These are phyloP conservation scores for Limanda limanda DNA, from an alignment of 2,113 vertebrate species.

Conservation along the genomic window DNA sequence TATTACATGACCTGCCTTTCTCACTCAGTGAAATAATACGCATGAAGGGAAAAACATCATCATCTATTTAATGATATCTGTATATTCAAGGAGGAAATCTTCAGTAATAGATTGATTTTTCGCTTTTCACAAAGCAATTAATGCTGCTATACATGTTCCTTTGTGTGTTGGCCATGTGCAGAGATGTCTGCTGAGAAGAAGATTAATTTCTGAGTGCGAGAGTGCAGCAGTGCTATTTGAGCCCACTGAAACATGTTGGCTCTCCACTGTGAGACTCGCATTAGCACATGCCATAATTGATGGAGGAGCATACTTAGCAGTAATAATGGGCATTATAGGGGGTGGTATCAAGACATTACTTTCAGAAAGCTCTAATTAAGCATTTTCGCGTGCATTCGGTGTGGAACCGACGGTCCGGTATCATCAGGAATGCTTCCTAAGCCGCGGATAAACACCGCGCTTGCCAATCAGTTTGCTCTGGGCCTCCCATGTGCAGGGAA, in stretches of 20 bases:
- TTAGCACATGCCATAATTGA: slow-evolving; percentile 80
- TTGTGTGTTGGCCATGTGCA: slow-evolving; percentile 46
- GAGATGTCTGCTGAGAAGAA: slow-evolving; percentile 61
- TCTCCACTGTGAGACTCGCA: slow-evolving; percentile 71
- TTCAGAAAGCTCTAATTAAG: slow-evolving; percentile 75
- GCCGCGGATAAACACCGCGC: slow-evolving; percentile 56
- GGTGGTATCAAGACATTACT: slow-evolving; percentile 75
- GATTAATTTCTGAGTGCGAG: slow-evolving; percentile 73
- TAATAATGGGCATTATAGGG: slow-evolving; percentile 80
- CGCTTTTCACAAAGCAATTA: slow-evolving; percentile 61
- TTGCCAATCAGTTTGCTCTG: slow-evolving; percentile 63
- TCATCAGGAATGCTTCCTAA: slow-evolving; percentile 51
- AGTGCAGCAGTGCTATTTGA: slow-evolving; percentile 71
- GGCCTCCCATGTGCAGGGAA: slow-evolving; percentile 51
- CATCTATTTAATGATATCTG: neutral
- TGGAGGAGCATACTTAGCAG: slow-evolving; percentile 80
- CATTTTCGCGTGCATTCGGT: slow-evolving; percentile 55
- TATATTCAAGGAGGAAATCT: neutral
- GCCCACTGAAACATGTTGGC: slow-evolving; percentile 71
- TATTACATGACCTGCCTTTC: neutral
- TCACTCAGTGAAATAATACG: no score
- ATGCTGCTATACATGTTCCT: slow-evolving; percentile 44
- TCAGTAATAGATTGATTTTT: slow-evolving; percentile 33
- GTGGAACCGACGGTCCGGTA: slow-evolving; percentile 42
- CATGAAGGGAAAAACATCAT: neutral